Percentiles rank a stretch among this genome's conserved stretches.
These are phyloP conservation scores for Troglohyphantes excavatus DNA, from an alignment of 2,888 invertebrate genomes.

Conservation along the genomic window DNA sequence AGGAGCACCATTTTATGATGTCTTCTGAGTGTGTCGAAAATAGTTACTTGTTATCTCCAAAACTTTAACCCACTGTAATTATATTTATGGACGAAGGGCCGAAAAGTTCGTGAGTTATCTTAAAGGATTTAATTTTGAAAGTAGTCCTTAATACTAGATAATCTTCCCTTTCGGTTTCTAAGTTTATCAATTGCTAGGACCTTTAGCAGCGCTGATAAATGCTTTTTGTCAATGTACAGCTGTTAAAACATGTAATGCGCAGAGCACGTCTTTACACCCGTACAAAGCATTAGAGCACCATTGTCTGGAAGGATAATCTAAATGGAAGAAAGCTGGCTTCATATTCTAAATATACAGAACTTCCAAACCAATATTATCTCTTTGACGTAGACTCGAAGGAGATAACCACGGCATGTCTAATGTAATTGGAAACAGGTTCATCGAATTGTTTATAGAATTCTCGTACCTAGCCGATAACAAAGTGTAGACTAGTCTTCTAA, in stretches of 20 bases:
- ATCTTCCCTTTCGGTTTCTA: neutral
- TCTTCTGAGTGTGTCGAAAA: no score
- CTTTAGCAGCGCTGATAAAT: neutral
- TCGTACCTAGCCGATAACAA: neutral
- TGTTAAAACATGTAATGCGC: slow-evolving; percentile 2
- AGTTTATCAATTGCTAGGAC: neutral
- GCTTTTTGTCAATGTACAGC: neutral
- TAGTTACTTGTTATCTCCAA: no score
- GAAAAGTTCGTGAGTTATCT: no score
- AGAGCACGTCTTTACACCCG: neutral
- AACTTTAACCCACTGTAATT: no score
- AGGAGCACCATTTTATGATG: no score
- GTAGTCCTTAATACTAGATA: neutral
- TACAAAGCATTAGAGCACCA: neutral
- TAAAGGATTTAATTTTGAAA: neutral
- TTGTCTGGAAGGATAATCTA: slow-evolving; percentile 1
- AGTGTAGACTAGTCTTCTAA: neutral
- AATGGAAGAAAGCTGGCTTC: neutral
- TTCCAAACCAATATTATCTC: neutral
- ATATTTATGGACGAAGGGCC: no score
- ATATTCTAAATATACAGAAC: neutral
- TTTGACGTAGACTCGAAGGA: neutral
- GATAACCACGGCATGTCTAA: neutral
- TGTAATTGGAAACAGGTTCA: slow-evolving; percentile 1
- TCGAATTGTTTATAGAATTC: neutral